A percentile compares a stretch with the other conserved stretches of the same genome.
Conservation (phyloP, 1,140 invertebrate genomes). For the Dendroctonus ponderosae region DNA sequence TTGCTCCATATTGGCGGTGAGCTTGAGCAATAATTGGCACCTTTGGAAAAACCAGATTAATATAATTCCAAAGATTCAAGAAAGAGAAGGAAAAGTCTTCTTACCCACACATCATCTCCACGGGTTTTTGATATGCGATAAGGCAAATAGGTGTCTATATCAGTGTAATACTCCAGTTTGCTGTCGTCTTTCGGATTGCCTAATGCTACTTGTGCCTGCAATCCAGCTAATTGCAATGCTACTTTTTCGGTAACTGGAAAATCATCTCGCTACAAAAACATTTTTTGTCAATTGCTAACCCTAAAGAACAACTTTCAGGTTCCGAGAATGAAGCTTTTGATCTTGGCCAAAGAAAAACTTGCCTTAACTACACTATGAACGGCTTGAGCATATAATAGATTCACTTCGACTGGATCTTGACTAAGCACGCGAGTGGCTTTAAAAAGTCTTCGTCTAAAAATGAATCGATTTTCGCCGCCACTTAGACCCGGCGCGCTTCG, state of each 20-base stretch:
- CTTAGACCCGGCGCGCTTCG: conserved; percentile 61
- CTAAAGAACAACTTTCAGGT: neutral
- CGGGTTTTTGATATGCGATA: conserved; percentile 70
- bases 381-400: conserved; percentile 91
- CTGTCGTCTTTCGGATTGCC: conserved; percentile 78
- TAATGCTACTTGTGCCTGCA: conserved; percentile 90
- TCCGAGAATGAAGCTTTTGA: neutral
- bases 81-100: conserved; percentile 13
- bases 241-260: conserved; percentile 94
- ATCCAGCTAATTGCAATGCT: conserved; percentile 86
- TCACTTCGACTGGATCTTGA: conserved; percentile 95
- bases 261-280: conserved; percentile 75
- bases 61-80: neutral
- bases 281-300: neutral
- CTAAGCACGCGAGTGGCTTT: conserved; percentile 84
- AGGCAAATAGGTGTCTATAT: conserved; percentile 79
- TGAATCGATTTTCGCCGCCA: conserved; percentile 86
- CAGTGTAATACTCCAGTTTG: conserved; percentile 72
- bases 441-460: conserved; percentile 90
- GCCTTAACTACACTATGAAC: conserved; percentile 93
- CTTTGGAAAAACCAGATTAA: conserved; percentile 44
- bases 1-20: conserved; percentile 85
- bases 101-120: conserved; percentile 75
- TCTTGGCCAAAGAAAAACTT: conserved; percentile 37
- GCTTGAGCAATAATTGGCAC: conserved; percentile 83